These are phyloP conservation scores for Ennomos fuscantarius DNA, from an alignment of 2,888 invertebrate species.

Conservation along the genomic window DNA sequence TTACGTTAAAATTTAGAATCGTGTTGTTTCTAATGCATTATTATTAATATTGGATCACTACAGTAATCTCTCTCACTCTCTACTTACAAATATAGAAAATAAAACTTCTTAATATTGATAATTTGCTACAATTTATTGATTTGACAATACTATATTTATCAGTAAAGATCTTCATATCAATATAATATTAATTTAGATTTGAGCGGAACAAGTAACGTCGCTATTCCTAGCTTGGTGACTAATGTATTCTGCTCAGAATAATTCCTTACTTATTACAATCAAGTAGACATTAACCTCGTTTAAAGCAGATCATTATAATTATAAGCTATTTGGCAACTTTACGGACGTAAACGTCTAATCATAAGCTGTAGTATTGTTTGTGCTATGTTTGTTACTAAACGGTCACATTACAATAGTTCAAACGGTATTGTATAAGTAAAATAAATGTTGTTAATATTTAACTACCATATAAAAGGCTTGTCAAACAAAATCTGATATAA, in stretches of 20 bases:
- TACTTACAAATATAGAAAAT: constrained; percentile 62
- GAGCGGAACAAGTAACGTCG: constrained; percentile 39
- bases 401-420: constrained; percentile 36
- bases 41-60: constrained; percentile 54
- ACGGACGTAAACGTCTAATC: constrained; percentile 76
- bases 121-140: constrained; percentile 32
- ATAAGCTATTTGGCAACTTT: constrained; percentile 82
- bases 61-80: constrained; percentile 52
- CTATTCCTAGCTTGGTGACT: constrained; percentile 48
- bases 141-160: constrained; percentile 62
- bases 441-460: constrained; percentile 45
- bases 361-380: constrained; percentile 64
- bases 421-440: constrained; percentile 42
- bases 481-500: constrained; percentile 61
- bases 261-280: constrained; percentile 51
- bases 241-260: constrained; percentile 49
- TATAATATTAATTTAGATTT: constrained; percentile 54
- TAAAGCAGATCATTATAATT: constrained; percentile 62
- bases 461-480: constrained; percentile 51
- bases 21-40: constrained; percentile 59
- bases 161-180: constrained; percentile 57
- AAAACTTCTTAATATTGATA: constrained; percentile 44
- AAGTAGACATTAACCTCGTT: constrained; percentile 50
- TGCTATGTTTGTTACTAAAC: constrained; percentile 53
- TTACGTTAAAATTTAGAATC: constrained; percentile 70